phyloP scores from a whole-genome alignment of 2,113 vertebrate species.

The Acinonyx jubatus region DNA sequence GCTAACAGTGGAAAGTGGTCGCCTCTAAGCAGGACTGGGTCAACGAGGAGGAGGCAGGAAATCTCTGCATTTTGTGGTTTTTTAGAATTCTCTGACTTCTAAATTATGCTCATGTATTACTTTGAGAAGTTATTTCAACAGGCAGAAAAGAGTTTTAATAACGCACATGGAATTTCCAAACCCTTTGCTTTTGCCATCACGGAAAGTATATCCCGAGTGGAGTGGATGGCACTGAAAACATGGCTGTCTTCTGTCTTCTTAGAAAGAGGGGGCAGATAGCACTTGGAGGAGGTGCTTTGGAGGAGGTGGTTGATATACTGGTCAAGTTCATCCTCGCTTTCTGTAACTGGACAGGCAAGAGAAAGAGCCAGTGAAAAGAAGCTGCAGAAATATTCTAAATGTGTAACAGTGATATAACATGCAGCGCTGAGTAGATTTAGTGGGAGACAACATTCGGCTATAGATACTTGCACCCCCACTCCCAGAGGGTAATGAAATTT shows the following conservation, averaged over 20 bases:
- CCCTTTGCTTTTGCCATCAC: conserved; percentile 96
- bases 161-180: conserved; percentile 93
- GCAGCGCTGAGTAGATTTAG: not conserved
- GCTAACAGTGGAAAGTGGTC: not conserved
- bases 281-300: conserved; percentile 90
- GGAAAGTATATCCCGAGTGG: conserved; percentile 95
- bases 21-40: not conserved
- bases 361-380: conserved; percentile 55
- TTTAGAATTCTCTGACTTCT: conserved; percentile 19
- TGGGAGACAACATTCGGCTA: not conserved
- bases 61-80: not conserved
- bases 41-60: not conserved
- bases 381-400: not conserved
- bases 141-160: conserved; percentile 29
- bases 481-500: not conserved
- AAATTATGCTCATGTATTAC: not conserved
- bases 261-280: conserved; percentile 91
- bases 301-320: conserved; percentile 94
- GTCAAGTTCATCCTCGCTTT: conserved; percentile 91
- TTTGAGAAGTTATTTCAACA: conserved; percentile 41
- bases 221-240: conserved; percentile 94
- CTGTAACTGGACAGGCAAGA: conserved; percentile 62
- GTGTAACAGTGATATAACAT: not conserved
- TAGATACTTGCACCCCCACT: not conserved
- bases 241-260: conserved; percentile 87